Percentiles rank a stretch among this genome's conserved stretches.
Evolutionary conservation across 92 coral and sea anemone genomes (phyloP).

Genomic region (Epizoanthus stellaris): DNA sequence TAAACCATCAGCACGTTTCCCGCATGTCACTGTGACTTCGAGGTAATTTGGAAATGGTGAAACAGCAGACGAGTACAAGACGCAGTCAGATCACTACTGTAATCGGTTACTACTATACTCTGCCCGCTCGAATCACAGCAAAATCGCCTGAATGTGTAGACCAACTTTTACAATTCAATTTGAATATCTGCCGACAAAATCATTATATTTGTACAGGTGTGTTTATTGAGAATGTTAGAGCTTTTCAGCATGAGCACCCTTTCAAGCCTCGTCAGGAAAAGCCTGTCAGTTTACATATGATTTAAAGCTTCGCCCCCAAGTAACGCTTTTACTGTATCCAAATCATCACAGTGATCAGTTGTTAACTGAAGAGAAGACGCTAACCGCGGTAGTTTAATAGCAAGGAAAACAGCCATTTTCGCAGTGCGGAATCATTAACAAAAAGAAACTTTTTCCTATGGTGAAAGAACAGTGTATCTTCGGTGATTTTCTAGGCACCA

Average conservation of each 20-base stretch:
- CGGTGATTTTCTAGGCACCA: neutral
- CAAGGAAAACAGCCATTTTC: neutral
- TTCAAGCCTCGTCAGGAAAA: neutral
- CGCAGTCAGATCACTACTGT: neutral
- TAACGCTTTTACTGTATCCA: neutral
- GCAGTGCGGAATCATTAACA: neutral
- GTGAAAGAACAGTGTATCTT: neutral
- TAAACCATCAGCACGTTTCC: neutral
- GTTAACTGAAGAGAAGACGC: neutral
- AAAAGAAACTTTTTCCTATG: neutral
- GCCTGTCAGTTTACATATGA: neutral
- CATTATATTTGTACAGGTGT: slow-evolving; percentile 9
- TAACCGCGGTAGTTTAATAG: neutral
- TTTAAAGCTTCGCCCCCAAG: neutral
- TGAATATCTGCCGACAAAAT: slow-evolving; percentile 6
- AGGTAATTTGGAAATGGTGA: neutral
- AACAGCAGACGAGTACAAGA: neutral
- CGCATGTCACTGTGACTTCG: neutral
- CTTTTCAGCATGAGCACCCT: neutral
- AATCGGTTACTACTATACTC: neutral
- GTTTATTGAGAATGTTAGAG: neutral
- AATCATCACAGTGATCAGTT: neutral
- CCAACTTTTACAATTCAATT: neutral
- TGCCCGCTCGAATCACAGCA: neutral
- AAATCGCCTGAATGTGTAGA: neutral